Base-by-base conservation (phyloP, 2,888 invertebrate species). In the Drosophila aldrichi region DNA sequence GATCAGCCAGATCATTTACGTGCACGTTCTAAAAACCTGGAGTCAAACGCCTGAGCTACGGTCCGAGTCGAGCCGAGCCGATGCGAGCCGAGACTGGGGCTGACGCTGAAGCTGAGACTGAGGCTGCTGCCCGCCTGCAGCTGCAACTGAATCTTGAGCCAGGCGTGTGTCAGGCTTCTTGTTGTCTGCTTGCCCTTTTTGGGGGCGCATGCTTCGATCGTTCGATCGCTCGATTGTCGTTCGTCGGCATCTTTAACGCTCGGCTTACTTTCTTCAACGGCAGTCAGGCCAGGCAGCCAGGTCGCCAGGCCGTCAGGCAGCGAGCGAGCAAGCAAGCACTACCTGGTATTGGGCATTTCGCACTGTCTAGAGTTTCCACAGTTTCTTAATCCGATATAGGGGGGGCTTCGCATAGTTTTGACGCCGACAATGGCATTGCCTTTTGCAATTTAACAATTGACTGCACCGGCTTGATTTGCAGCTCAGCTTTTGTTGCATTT, bases 371-470 rank as follows among this genome's bases (percentile, higher is more conserved):
- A 68, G 70, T 67, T 80, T 80, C 80, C 25, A 40, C 40, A 54
- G 54, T 84, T 80, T 80, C 78, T 60, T 46, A 55, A 62, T 59
- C 38, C 57, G 44, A 48, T 64, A 46, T 36, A 48, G 29, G 48
- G 14, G 14, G 54, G 66, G 68, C 60, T 63, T 73, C 61, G 74
- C 82, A 68, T 68, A 70, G 64, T 76, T 58, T 74, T 81, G 77
- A 44, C 79, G 88, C 87, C 83, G 88, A 90, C 91, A 90, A 91
- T 90, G 81, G 85, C 88, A 85, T 88, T 90, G 88, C 91, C 91
- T 91, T 82, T 82, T 91, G 83, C 89, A 90, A 92, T 92, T 92
- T 92, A 83, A 90, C 91, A 91, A 92, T 89, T 91, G 88, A 91
- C 77, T 82, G 90, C 80, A 83, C 69, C 51, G 66, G 68, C 70